phyloP scores from a whole-genome alignment of 1,140 invertebrate genomes.

The Philaenus spumarius region DNA sequence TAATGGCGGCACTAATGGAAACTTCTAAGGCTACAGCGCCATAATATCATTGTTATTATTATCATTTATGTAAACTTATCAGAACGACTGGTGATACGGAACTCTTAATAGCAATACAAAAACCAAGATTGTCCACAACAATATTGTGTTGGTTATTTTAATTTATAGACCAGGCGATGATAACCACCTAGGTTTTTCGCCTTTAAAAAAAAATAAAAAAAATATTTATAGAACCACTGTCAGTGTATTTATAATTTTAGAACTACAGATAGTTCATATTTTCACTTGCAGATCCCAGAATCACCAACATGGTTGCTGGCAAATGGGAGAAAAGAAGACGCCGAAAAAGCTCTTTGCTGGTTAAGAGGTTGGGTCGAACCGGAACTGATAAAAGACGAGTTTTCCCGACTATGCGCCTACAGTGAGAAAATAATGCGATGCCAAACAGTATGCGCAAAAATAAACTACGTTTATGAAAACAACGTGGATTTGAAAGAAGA shows the following conservation, averaged over 20 bases:
- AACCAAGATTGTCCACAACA: background rate
- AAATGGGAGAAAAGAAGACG: slow-evolving; percentile 44
- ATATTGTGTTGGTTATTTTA: background rate
- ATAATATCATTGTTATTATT: too few species aligned
- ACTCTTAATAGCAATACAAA: background rate
- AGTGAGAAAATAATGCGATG: slow-evolving; percentile 12
- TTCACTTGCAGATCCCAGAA: slow-evolving; percentile 48
- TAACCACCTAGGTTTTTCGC: too few species aligned
- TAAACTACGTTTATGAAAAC: too few species aligned
- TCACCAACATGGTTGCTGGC: slow-evolving; percentile 56
- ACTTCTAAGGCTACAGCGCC: too few species aligned
- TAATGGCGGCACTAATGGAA: too few species aligned
- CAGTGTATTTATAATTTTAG: background rate
- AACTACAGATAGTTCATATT: background rate
- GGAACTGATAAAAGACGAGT: slow-evolving; percentile 43
- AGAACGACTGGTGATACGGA: too few species aligned
- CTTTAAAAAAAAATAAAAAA: background rate
- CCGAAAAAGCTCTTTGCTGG: slow-evolving; percentile 43
- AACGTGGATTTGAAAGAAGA: too few species aligned
- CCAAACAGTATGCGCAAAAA: too few species aligned
- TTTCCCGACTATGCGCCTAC: slow-evolving; percentile 24
- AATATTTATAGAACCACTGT: too few species aligned
- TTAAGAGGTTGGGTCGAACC: slow-evolving; percentile 45
- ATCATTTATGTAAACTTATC: too few species aligned
- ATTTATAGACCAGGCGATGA: too few species aligned